Evolutionary conservation across 2,113 vertebrate genomes (phyloP).

Genomic region (Rhea americana): DNA sequence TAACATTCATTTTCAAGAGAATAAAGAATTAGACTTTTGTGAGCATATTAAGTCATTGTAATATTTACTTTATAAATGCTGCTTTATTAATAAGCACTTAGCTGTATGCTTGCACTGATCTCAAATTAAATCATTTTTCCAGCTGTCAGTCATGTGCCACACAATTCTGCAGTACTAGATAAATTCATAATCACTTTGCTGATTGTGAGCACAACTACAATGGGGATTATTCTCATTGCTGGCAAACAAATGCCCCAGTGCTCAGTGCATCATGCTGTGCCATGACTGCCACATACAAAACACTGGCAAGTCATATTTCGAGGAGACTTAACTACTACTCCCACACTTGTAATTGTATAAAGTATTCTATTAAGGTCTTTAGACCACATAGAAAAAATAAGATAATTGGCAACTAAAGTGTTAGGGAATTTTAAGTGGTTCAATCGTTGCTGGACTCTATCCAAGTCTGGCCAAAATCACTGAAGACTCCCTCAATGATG

Average conservation of each 20-base stretch:
- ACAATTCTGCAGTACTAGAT: constrained; percentile 19
- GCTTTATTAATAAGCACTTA: constrained; percentile 38
- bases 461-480: constrained; percentile 1
- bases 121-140: constrained; percentile 52
- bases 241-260: constrained; percentile 15
- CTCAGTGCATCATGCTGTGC: not conserved
- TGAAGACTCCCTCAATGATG: not conserved
- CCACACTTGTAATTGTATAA: not conserved
- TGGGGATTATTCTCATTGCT: constrained; percentile 11
- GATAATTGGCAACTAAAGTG: constrained; percentile 28
- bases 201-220: constrained; percentile 46
- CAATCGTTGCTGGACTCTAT: not conserved
- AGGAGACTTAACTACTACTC: constrained; percentile 6
- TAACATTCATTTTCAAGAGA: not conserved
- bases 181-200: constrained; percentile 8
- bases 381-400: constrained; percentile 5
- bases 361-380: not conserved
- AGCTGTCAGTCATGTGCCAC: constrained; percentile 20
- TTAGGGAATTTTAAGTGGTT: not conserved
- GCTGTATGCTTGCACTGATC: not conserved
- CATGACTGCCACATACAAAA: not conserved
- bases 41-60: not conserved
- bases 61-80: constrained; percentile 17
- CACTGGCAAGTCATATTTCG: not conserved
- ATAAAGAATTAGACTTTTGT: constrained; percentile 13